A percentile compares a stretch with the other conserved stretches of the same genome.
Evolutionary conservation across 2,888 invertebrate species (phyloP).

Genomic region (Catocala fraxini): DNA sequence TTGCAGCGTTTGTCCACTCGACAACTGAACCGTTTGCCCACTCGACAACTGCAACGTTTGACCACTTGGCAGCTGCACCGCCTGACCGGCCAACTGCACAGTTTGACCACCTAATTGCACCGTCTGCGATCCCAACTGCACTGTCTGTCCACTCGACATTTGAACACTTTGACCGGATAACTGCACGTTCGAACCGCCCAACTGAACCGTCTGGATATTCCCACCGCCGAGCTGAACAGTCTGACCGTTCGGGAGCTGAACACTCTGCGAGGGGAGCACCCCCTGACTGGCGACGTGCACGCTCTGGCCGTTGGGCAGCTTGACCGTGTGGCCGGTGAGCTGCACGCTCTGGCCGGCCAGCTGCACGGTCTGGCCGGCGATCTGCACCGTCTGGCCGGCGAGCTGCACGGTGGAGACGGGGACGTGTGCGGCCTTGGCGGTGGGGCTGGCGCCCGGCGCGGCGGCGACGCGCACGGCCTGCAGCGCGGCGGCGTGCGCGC

Average conservation of each 20-base stretch:
- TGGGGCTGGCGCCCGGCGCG: slow-evolving; percentile 60
- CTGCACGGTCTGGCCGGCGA: slow-evolving; percentile 78
- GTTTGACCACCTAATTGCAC: slow-evolving; percentile 59
- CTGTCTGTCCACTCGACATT: slow-evolving; percentile 60
- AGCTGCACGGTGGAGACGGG: slow-evolving; percentile 76
- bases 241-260: slow-evolving; percentile 71
- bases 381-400: slow-evolving; percentile 75
- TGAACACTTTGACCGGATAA: slow-evolving; percentile 62
- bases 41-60: slow-evolving; percentile 79
- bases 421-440: slow-evolving; percentile 67
- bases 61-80: slow-evolving; percentile 84
- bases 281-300: slow-evolving; percentile 75
- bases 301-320: slow-evolving; percentile 77
- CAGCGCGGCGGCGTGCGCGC: slow-evolving; percentile 51
- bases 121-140: slow-evolving; percentile 54
- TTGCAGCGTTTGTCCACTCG: slow-evolving; percentile 74
- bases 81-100: slow-evolving; percentile 64
- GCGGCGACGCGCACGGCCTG: slow-evolving; percentile 66
- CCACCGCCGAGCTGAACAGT: slow-evolving; percentile 75
- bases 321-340: slow-evolving; percentile 81
- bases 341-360: slow-evolving; percentile 78
- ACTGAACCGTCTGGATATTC: slow-evolving; percentile 57
- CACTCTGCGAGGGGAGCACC: slow-evolving; percentile 69
- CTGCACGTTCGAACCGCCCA: slow-evolving; percentile 59
- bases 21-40: slow-evolving; percentile 73